Conservation (phyloP, 2,113 vertebrate species). For the Halcyon malimbica region DNA sequence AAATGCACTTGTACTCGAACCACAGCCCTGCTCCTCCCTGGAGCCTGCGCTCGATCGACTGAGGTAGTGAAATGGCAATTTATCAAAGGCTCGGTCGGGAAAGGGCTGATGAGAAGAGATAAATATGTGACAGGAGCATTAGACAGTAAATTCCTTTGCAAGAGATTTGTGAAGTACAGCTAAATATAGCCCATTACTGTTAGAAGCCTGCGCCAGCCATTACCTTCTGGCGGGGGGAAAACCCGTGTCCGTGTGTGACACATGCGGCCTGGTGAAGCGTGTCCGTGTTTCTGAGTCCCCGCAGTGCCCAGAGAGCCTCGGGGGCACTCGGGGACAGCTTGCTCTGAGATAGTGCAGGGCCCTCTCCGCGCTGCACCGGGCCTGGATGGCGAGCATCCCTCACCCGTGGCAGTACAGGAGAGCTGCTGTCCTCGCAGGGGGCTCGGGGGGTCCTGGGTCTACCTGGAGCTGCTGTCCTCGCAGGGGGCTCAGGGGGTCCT, state of each 20-base stretch:
- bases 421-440: not conserved
- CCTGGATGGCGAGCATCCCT: not conserved
- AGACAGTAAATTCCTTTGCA: not conserved
- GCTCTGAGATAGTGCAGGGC: not conserved
- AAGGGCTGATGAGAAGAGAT: not conserved
- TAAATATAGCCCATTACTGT: slow-evolving; percentile 37
- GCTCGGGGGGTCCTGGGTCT: not conserved
- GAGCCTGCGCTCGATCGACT: not conserved
- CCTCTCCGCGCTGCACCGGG: not conserved
- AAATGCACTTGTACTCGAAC: not conserved
- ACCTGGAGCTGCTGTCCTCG: not conserved
- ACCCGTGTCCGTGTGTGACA: not conserved
- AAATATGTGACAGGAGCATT: not conserved
- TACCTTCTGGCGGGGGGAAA: slow-evolving; percentile 33
- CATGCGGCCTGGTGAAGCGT: not conserved
- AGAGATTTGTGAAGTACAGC: not conserved
- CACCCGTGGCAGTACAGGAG: not conserved
- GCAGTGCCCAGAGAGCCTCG: not conserved
- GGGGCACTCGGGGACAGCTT: not conserved
- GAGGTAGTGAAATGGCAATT: not conserved
- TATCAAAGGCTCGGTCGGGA: not conserved
- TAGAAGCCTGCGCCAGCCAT: not conserved
- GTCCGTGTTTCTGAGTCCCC: not conserved
- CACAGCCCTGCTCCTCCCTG: not conserved
- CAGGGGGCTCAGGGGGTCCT: not conserved